Base-by-base conservation (phyloP, 2,797 vertebrate species). In the Danio choprae region DNA sequence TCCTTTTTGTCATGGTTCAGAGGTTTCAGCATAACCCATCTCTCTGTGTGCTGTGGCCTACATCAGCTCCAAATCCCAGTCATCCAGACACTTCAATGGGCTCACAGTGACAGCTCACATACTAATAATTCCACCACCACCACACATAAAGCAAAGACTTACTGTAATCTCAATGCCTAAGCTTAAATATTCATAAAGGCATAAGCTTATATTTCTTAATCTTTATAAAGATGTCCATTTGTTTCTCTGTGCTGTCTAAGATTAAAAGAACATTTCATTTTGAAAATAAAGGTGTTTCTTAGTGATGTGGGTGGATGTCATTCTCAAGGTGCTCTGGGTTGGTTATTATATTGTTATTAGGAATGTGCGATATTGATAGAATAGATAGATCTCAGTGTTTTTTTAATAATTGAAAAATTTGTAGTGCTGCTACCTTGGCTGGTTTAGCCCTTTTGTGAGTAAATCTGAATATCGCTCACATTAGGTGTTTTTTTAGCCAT, bases 91-190 rank as follows among this genome's bases (percentile, higher is more conserved):
- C 83, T 83, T 89, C 6, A 58, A 64, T 88, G 78, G 84, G 84
- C 50, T 83, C 79, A 68, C 80, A 69, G 85, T 83, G 82, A 84
- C 87, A 86, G 87, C 79, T 51, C 59, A 12, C 77, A 67, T 80
- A 50, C 63, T 75, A 22, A 48, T 77, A 20, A 62, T 29, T 29
- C 29, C 70, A 53, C 77, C 55, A 77, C 85, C 62, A 59, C n/a
- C 65, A 81, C 62, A 82, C 83, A 89, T 86, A 88, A 60, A 88
- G 87, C 85, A 68, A 50, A 48, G 73, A 60, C 59, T 85, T 80
- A 87, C 89, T 90, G 83, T 88, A 81, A 78, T 15, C 48, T 59
- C 88, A 87, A 87, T 75, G 81, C 43, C 81, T 85, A 83, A 70
- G 38, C 2, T 63, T 63, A 18, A 72, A 72, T 70, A 79, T 70